Base-by-base conservation (phyloP, 2,797 vertebrate genomes). In the Typhlichthys subterraneus region DNA sequence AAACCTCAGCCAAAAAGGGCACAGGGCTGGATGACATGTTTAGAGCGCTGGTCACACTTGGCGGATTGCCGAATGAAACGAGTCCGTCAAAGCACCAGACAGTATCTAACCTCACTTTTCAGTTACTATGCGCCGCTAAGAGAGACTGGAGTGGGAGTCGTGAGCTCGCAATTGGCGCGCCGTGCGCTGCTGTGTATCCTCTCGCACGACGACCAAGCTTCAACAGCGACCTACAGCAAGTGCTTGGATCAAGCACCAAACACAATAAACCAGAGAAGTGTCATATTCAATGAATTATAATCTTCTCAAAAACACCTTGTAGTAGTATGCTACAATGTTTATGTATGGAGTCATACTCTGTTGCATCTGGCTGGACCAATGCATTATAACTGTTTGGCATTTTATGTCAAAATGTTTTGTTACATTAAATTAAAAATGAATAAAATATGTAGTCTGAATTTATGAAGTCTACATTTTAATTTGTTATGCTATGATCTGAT, bases 301-400 rank as follows among this genome's bases (percentile, higher is more conserved):
- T 46, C 81, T 77, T 88, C 81, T 85, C 84, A 45, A 76, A 87
- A 82, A 80, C 74, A 73, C 76, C 90, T 91, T 91, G 89, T 53
- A 71, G 89, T 85, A 90, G 86, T 90, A 88, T 66, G 83, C 88
- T 91, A 81, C 89, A 89, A 91, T 91, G 65, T 84, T 76, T 46
- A 88, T 83, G 88, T 91, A 83, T 87, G 87, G 91, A 87, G 87
- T 91, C 91, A 90, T 86, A 92, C 91, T 93, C 88, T 81, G 65
- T 65, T 61, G 87, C 79, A 80, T 67, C 57, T 86, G 91, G 92
- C 91, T 87, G 91, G 91, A 88, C 91, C 91, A 65, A 85, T 80
- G 85, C 70, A 10, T 65, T 79, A 61, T 47, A 45, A 55, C 42
- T 12, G 15, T 69, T 47, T 53, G 66, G 33, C 13, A 62, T 58